Base-by-base conservation (phyloP, 1,140 invertebrate species). In the Cydia fagiglandana region DNA sequence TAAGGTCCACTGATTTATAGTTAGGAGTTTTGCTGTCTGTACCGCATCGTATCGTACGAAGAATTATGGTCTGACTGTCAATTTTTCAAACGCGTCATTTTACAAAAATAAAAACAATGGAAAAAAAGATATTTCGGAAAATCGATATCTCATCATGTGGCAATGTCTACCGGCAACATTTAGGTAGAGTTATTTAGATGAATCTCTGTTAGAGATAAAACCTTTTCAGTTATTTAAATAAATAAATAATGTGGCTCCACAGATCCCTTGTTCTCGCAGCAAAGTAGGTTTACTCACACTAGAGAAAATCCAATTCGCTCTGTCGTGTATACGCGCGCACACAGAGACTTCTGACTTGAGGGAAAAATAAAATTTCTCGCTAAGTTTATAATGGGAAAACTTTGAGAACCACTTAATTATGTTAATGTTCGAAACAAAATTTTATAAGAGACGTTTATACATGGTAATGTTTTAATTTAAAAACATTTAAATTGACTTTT, bases 381-480 rank as follows among this genome's bases (percentile, higher is more conserved):
- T 93, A 93, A 93, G 91, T 93, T 93, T 93, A 93, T 93, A 93
- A 93, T 93, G 91, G 91, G 91, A 93, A 93, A 93, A 93, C 90
- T 93, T 93, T 93, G 91, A 91, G 90, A 93, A 91, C 91, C 90
- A 93, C 91, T 93, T 93, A 93, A 93, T 92, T 92, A 91, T 93
- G 91, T 92, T 92, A 93, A 93, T 93, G 91, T 93, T 92, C 89
- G 88, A 93, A 93, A 93, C 90, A 91, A 91, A 93, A 93, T 91
- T 91, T 91, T 89, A 90, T 88, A 91, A 88, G 87, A 90, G 88
- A 91, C 88, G 85, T 88, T 91, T 90, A 91, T 90, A 91, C 88
- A 90, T 83, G 85, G 83, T 87, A 91, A 91, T 91, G 84, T 87
- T 86, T 90, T 87, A 86, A 85, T 88, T 88, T 88, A 80, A 78